phyloP scores from a whole-genome alignment of 1,140 invertebrate genomes.

The Fopius arisanus region DNA sequence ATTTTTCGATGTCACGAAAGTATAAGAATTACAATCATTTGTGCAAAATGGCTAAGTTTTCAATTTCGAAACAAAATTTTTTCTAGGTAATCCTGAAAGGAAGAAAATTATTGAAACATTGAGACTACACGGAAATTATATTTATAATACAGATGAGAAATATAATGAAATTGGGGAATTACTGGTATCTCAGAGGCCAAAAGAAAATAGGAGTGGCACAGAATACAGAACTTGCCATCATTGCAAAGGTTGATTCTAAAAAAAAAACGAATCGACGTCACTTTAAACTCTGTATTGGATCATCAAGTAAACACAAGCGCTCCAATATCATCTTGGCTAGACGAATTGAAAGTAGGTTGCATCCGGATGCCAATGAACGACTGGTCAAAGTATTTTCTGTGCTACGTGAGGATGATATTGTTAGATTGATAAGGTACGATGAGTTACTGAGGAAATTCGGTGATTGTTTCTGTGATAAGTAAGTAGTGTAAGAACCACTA shows the following conservation, averaged over 20 bases:
- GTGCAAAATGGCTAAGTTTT: too few relatives aligned
- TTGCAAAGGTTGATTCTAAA: slow-evolving; percentile 25
- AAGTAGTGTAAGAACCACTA: too few relatives aligned
- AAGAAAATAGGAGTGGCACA: background rate
- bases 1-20: too few relatives aligned
- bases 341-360: slow-evolving; percentile 12
- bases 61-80: too few relatives aligned
- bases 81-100: background rate
- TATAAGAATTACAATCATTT: too few relatives aligned
- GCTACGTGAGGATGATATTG: slow-evolving; percentile 30
- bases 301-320: background rate
- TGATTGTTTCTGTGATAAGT: slow-evolving; percentile 30
- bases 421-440: slow-evolving; percentile 26
- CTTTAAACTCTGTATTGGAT: slow-evolving; percentile 8
- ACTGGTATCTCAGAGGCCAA: slow-evolving; percentile 23
- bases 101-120: slow-evolving; percentile 24
- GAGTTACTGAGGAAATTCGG: slow-evolving; percentile 22
- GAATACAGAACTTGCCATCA: slow-evolving; percentile 26
- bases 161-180: slow-evolving; percentile 14
- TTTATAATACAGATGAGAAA: slow-evolving; percentile 19
- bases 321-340: background rate
- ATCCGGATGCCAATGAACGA: background rate
- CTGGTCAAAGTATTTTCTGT: slow-evolving; percentile 19
- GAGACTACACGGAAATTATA: slow-evolving; percentile 12
- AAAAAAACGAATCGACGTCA: slow-evolving; percentile 26